These are phyloP conservation scores for Mnemiopsis leidyi DNA, from an alignment of 37 sponge, comb jelly and placozoan genomes.

Conservation along the genomic window DNA sequence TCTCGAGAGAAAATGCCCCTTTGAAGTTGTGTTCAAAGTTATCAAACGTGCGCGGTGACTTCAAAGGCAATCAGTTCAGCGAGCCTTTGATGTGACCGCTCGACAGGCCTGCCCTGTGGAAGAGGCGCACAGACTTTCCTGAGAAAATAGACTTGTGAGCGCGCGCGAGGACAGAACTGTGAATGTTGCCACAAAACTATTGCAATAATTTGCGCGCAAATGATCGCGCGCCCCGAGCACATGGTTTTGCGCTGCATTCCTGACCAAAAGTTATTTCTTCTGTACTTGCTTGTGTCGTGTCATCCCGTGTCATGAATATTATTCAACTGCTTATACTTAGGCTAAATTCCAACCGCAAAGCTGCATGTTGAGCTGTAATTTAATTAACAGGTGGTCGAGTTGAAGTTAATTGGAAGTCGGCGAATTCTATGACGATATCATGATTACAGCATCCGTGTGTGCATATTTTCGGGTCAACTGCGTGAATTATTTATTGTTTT, in stretches of 20 bases:
- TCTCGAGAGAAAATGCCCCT: conserved; percentile 58
- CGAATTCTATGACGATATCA: not conserved
- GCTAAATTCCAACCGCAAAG: not conserved
- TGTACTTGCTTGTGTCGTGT: not conserved
- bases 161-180: not conserved
- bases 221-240: not conserved
- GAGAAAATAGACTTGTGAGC: not conserved
- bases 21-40: conserved; percentile 64
- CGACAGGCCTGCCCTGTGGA: not conserved
- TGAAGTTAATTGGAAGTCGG: not conserved
- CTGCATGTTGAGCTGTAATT: not conserved
- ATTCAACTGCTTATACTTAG: not conserved
- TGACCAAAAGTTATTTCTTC: not conserved
- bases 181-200: not conserved
- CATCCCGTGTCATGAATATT: not conserved
- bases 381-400: not conserved
- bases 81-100: conserved; percentile 55
- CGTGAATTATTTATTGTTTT: too few relatives aligned
- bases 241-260: not conserved
- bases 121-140: conserved; percentile 29
- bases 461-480: not conserved
- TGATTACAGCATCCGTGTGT: not conserved
- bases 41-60: conserved; percentile 64
- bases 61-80: conserved; percentile 31
- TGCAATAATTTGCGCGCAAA: not conserved